Evolutionary conservation across 2,113 vertebrate species (phyloP), one percentile per base, ranked within the genome.

Genomic region (Plecturocebus donacophilus): DNA sequence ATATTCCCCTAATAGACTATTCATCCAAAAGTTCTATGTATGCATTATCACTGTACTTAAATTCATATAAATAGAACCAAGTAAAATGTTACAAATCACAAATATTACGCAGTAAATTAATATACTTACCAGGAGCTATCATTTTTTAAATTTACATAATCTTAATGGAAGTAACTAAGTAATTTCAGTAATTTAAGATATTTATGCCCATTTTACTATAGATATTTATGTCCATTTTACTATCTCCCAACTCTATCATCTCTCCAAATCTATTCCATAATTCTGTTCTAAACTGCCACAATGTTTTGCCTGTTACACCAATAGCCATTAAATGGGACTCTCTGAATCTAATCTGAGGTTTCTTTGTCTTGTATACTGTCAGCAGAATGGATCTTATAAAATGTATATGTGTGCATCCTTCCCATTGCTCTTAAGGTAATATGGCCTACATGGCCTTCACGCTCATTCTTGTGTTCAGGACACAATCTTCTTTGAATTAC

Each of bases 1-100:
- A 94, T 56, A 92, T 64, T 92, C 61, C 61, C 66, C 30, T 86
- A 47, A 8, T 91, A 4, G 8, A 32, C 10, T 23, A 76, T 70
- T 94, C 30, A 94, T 6, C 8, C 40, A n/a, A 70, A 89, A 90
- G 47, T 35, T 87, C 87, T 87, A 85, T 38, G 47, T 54, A 82
- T 68, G 10, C 23, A 42, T 13, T 79, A 11, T 82, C 58, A 80
- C 76, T 92, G 45, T 88, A 64, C 73, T 87, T 87, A 94, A 85
- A 91, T 79, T 92, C 81, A 90, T n/a, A 95, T 45, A 94, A 83
- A 61, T n/a, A 96, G 87, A 96, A 3, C 20, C 8, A 73, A 80
- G 38, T 49, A 95, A 91, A 96, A 90, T 93, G 35, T 75, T 94
- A 85, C 45, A 96, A 73, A 95, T 45, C 73, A 93, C 23, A 94